Evolutionary conservation across 2,888 invertebrate genomes (phyloP).

Genomic region (Eupithecia inturbata): DNA sequence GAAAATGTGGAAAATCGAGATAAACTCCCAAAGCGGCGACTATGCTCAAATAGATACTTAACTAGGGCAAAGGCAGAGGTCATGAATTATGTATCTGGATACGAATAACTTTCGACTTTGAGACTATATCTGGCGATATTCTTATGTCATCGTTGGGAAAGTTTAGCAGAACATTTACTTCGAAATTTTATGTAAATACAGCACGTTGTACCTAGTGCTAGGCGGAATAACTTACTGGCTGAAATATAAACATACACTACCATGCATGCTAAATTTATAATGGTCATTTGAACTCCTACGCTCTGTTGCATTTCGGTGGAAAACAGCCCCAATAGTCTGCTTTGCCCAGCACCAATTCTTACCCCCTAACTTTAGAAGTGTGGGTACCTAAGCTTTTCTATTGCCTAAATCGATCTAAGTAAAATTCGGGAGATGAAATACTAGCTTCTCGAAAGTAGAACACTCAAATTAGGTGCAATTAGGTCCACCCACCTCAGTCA

Average conservation of each 20-base stretch:
- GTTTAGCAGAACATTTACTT: background rate
- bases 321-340: background rate
- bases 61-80: slow-evolving; percentile 19
- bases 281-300: background rate
- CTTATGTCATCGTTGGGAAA: slow-evolving; percentile 13
- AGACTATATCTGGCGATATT: slow-evolving; percentile 14
- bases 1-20: background rate
- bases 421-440: too few relatives aligned
- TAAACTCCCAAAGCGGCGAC: slow-evolving; percentile 8
- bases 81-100: slow-evolving; percentile 40
- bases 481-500: too few relatives aligned
- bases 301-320: background rate
- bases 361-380: background rate
- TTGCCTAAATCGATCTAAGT: too few relatives aligned
- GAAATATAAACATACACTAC: background rate
- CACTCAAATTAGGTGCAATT: too few relatives aligned
- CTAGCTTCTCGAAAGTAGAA: too few relatives aligned
- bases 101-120: slow-evolving; percentile 28
- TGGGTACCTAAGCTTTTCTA: background rate
- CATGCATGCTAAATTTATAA: background rate
- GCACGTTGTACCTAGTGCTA: background rate
- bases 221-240: background rate
- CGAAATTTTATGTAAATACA: background rate
- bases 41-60: slow-evolving; percentile 16
- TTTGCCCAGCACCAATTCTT: background rate